A percentile compares a stretch with the other conserved stretches of the same genome.
Evolutionary conservation across 2,888 invertebrate species (phyloP).

Genomic region (Ptilodon capucinus): DNA sequence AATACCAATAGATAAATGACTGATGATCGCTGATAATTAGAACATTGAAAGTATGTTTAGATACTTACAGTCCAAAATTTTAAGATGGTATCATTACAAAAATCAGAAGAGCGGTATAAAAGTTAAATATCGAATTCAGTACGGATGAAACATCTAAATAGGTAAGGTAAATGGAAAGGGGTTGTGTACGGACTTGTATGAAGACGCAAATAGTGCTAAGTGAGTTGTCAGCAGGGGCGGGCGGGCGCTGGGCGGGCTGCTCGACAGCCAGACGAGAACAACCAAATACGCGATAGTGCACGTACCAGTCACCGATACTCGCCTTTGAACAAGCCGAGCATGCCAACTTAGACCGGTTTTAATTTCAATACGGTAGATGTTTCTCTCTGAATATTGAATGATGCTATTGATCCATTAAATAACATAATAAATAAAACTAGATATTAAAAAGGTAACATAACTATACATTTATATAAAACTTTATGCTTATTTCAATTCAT

Average conservation of each 20-base stretch:
- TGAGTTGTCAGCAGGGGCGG: conserved; percentile 52
- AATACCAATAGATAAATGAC: too few relatives aligned
- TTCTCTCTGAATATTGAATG: too few relatives aligned
- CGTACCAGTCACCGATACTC: conserved; percentile 25
- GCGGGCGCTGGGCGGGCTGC: conserved; percentile 29
- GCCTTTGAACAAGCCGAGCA: not conserved
- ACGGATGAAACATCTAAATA: conserved; percentile 4
- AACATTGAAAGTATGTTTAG: too few relatives aligned
- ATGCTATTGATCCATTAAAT: too few relatives aligned
- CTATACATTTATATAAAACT: too few relatives aligned
- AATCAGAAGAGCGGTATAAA: not conserved
- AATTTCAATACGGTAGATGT: not conserved
- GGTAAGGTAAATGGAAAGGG: conserved; percentile 18
- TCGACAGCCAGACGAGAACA: conserved; percentile 28
- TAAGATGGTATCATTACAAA: too few relatives aligned
- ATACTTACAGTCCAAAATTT: too few relatives aligned
- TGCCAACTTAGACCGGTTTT: not conserved
- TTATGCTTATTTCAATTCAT: too few relatives aligned
- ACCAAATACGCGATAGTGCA: conserved; percentile 50
- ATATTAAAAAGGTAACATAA: too few relatives aligned
- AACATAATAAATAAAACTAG: too few relatives aligned
- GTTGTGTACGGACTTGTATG: conserved; percentile 37
- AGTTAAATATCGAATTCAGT: not conserved
- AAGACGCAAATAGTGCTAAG: conserved; percentile 58
- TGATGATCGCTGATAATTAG: too few relatives aligned